Percentiles rank a stretch among this genome's conserved stretches.
These are phyloP conservation scores for Phthorimaea operculella DNA, from an alignment of 1,140 invertebrate genomes.

Conservation along the genomic window DNA sequence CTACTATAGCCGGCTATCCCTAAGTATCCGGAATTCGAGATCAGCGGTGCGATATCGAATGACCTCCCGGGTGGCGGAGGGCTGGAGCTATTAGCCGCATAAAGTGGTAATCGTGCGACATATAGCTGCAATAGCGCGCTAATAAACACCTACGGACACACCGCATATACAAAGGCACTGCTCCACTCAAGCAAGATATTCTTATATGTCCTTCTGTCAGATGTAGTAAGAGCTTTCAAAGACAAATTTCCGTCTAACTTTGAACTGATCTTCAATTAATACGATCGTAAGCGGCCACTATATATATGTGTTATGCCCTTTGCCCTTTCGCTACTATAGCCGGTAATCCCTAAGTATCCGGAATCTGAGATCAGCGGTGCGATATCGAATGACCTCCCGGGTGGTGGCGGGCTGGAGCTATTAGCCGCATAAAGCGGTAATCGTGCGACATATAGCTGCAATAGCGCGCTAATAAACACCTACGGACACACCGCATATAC, in stretches of 20 bases:
- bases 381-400: constrained; percentile 4
- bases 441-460: too few relatives aligned
- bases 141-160: constrained; percentile 3
- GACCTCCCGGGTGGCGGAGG: background rate
- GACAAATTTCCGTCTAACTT: too few relatives aligned
- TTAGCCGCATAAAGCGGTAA: constrained; percentile 1
- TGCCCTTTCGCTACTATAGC: too few relatives aligned
- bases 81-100: background rate
- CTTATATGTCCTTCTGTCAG: too few relatives aligned
- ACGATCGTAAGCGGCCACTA: too few relatives aligned
- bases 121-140: background rate
- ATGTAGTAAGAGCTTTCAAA: too few relatives aligned
- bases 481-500: background rate
- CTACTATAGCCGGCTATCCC: too few relatives aligned
- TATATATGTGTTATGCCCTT: too few relatives aligned
- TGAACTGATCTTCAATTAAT: too few relatives aligned
- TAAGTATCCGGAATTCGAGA: constrained; percentile 3
- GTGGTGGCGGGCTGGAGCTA: background rate
- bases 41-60: constrained; percentile 2
- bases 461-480: constrained; percentile 1
- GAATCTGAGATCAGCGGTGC: background rate
- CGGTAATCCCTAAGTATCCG: background rate
- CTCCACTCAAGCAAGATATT: too few relatives aligned
- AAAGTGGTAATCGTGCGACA: background rate
- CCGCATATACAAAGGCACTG: constrained; percentile 4